Base-by-base conservation (phyloP, 2,797 vertebrate genomes). In the Neomorphus geoffroyi region DNA sequence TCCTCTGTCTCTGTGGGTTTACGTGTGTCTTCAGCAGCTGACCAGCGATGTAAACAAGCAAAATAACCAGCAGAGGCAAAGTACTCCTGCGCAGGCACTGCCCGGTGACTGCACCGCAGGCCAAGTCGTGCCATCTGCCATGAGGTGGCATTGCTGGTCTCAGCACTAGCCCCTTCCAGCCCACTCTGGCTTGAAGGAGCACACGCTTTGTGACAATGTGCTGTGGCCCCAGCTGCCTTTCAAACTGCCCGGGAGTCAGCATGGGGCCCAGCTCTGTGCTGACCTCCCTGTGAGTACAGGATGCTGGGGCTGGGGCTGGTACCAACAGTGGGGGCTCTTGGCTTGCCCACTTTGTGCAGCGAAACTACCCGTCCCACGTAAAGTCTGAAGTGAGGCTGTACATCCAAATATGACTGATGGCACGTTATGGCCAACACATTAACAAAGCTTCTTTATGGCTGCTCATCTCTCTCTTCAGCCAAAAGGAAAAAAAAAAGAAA, bases 181-280 rank as follows among this genome's bases (percentile, higher is more conserved):
- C 56, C 64, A 10, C 9, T 5, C 43, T 15, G 23, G 23, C 3
- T n/a, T 56, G 35, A 24, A 23, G 3, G 1, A n/a, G 11, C 24
- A 41, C 17, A 3, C 0, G 0, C 23, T 23, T 32, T 13, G 6
- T 7, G 51, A 0, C 37, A 13, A 19, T 1, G 1, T 46, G 45
- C 21, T 12, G 45, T 7, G 78, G 10, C 62, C 65, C 22, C 48
- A 26, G 39, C 3, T 1, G 4, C 18, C 54, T 33, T 54, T 18
- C 13, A 77, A 46, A 6, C 37, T 5, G 9, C 2, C 35, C 10
- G 3, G 0, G 1, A 7, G 32, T 2, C 32, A 3, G 0, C 1
- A 3, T 0, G 0, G 10, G 65, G 51, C 30, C 58, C 56, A 19
- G 60, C 46, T 50, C 41, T 11, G 37, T 0, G 4, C 51, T 27